Evolutionary conservation across 1,140 invertebrate genomes (phyloP).

Genomic region (Stegodyphus mimosarum): DNA sequence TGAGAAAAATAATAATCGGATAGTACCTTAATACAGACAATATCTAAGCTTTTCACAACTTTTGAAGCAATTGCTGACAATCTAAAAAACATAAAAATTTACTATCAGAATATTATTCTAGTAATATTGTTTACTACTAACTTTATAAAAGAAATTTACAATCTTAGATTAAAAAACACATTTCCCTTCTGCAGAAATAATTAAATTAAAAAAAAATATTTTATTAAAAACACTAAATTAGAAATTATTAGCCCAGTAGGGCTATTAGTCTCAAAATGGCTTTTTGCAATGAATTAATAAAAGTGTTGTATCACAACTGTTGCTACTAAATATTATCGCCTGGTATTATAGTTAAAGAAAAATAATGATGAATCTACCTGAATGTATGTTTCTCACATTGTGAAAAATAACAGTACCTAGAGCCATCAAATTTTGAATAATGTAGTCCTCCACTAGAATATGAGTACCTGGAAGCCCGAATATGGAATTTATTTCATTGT

Average conservation of each 20-base stretch:
- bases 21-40: conserved; percentile 40
- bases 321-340: no score
- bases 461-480: no score
- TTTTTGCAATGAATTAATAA: no score
- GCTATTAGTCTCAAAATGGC: background rate
- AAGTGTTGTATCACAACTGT: no score
- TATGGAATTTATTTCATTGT: no score
- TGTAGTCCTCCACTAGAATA: no score
- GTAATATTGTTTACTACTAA: background rate
- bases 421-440: no score
- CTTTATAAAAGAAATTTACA: background rate
- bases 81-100: conserved; percentile 2
- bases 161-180: background rate
- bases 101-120: background rate
- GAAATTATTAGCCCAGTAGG: background rate
- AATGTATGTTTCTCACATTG: no score
- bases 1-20: background rate
- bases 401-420: no score
- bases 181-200: background rate
- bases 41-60: conserved; percentile 22
- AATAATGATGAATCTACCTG: no score
- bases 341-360: no score
- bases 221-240: background rate
- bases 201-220: background rate
- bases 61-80: background rate